Evolutionary conservation across 2,113 vertebrate species (phyloP), one percentile per base, ranked within the genome.

Genomic region (Silurus glanis): DNA sequence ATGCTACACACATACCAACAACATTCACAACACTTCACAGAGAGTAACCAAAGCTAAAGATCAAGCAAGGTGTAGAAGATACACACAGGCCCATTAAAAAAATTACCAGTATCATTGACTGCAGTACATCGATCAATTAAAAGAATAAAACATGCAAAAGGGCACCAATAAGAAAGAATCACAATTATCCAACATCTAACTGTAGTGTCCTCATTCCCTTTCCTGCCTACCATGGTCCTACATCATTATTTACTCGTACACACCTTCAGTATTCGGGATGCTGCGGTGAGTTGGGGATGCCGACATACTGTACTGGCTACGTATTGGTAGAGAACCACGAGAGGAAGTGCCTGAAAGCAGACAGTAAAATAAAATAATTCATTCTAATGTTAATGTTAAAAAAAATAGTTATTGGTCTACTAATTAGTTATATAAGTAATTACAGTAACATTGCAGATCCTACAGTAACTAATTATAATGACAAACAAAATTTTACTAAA

Each of bases 261-360:
- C 47, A 99, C 98, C 97, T 98, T 98, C 4, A 99, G 91, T 83
- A 99, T 95, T 92, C 95, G 96, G 91, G 94, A 96, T 92, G 95
- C 95, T 84, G 96, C 88, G 58, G 93, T 95, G 91, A 92, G 96
- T 14, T 89, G 84, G 2, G 95, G 13, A 76, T 99, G 95, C 90
- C 94, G 95, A 91, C 97, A 99, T 89, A 97, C 89, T 82, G 90
- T 94, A 66, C 93, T 95, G 79, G 96, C 96, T 91, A 97, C 90
- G 90, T 99, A 95, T 9, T 97, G 94, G 86, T 97, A 97, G 69
- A 99, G 92, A 9, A 95, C 92, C 72, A 98, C 90, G 12, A 97
- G 64, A 28, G 98, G 98, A 88, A 99, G 94, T 84, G 95, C 90
- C 98, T 99, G 92, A 4, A 90, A 91, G 6, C 17, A 61, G 53